Evolutionary conservation across 2,797 vertebrate genomes (phyloP).

Genomic region (Rhinogobio ventralis): DNA sequence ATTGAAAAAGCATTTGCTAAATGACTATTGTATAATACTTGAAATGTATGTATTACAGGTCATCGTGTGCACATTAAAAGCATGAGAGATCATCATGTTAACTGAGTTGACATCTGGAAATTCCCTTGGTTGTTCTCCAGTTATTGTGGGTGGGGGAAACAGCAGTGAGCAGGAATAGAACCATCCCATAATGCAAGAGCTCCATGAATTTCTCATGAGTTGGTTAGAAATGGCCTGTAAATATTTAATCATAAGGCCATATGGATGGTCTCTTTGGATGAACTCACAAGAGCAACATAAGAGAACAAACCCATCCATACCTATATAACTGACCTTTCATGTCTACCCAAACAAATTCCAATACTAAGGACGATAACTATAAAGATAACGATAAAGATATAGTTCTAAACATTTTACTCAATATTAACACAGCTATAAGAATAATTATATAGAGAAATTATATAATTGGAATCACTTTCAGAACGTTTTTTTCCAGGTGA

Average conservation of each 20-base stretch:
- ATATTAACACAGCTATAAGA: too few species aligned
- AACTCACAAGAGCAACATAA: slow-evolving; percentile 45
- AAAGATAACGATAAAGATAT: too few species aligned
- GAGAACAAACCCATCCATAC: slow-evolving; percentile 49
- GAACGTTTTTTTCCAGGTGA: too few species aligned
- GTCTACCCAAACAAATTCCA: too few species aligned
- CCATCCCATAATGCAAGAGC: slow-evolving; percentile 50
- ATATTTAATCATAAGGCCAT: slow-evolving; percentile 68
- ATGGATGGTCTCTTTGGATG: slow-evolving; percentile 55
- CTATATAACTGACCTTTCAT: slow-evolving; percentile 48
- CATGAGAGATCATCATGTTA: not conserved
- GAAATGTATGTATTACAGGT: not conserved
- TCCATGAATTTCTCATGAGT: slow-evolving; percentile 62
- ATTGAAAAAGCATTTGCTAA: slow-evolving; percentile 9
- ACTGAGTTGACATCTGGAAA: slow-evolving; percentile 20
- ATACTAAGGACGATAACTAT: too few species aligned
- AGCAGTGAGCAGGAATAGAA: slow-evolving; percentile 35
- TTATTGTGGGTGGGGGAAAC: slow-evolving; percentile 48
- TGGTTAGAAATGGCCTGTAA: slow-evolving; percentile 61
- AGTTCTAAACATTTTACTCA: too few species aligned
- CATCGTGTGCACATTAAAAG: not conserved
- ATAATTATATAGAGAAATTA: too few species aligned
- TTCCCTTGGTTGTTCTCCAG: slow-evolving; percentile 46
- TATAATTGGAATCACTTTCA: too few species aligned
- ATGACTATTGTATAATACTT: not conserved